Conservation (phyloP, 2,888 invertebrate genomes). For the Strigamia crassipes region DNA sequence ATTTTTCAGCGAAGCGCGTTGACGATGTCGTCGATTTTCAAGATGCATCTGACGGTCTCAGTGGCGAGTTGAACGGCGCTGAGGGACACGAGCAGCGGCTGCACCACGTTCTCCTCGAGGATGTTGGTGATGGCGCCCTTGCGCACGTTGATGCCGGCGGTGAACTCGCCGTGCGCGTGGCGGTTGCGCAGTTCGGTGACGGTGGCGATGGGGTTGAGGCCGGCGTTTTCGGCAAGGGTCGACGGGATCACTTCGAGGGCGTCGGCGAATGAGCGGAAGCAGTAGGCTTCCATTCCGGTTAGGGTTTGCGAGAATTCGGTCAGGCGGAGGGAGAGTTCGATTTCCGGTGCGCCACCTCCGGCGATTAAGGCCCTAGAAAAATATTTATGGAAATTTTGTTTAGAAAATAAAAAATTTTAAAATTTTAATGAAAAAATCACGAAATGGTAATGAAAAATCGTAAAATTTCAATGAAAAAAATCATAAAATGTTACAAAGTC, state of each 20-base stretch:
- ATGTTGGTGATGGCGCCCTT: slow-evolving; percentile 94
- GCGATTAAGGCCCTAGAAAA: slow-evolving; percentile 77
- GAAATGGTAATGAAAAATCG: no score
- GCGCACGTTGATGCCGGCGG: slow-evolving; percentile 65
- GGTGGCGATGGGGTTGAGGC: slow-evolving; percentile 89
- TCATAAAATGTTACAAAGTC: no score
- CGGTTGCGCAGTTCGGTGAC: slow-evolving; percentile 94
- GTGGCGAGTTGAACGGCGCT: slow-evolving; percentile 92
- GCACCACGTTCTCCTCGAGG: slow-evolving; percentile 94
- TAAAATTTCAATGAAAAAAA: no score
- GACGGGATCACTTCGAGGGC: slow-evolving; percentile 92
- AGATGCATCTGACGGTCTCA: slow-evolving; percentile 94
- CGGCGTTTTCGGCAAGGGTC: slow-evolving; percentile 89
- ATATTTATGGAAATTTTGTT: no score
- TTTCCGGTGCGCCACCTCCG: slow-evolving; percentile 98
- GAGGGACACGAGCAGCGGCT: slow-evolving; percentile 92
- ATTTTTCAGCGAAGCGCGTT: no score
- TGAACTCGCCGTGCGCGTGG: slow-evolving; percentile 72
- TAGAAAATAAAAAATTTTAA: no score
- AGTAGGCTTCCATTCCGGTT: slow-evolving; percentile 92
- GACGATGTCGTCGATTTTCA: slow-evolving; percentile 99
- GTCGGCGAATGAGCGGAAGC: slow-evolving; percentile 89
- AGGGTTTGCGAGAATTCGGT: slow-evolving; percentile 79
- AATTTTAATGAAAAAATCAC: no score
- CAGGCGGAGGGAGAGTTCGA: slow-evolving; percentile 84